Percentiles rank a stretch among this genome's conserved stretches.
phyloP scores from a whole-genome alignment of 2,797 vertebrate genomes.

The Peromyscus attwateri region DNA sequence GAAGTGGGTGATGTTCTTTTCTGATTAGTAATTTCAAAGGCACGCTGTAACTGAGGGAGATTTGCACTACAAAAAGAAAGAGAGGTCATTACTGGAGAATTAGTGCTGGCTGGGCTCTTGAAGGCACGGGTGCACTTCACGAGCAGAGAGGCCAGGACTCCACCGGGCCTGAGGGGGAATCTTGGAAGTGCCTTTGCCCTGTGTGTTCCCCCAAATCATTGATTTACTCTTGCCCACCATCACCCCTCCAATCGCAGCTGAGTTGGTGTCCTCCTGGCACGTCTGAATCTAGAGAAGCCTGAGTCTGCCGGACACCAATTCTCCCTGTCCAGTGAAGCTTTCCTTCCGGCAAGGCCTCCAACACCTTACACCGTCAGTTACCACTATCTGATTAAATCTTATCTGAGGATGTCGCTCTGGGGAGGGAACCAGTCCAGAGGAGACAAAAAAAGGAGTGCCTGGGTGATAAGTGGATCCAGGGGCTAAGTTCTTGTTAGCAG shows the following conservation, averaged over 20 bases:
- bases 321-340: background rate
- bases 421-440: background rate
- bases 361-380: background rate
- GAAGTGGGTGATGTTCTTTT: background rate
- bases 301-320: background rate
- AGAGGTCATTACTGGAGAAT: background rate
- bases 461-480: background rate
- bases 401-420: background rate
- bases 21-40: constrained; percentile 37
- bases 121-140: background rate
- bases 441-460: background rate
- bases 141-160: background rate
- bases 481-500: background rate
- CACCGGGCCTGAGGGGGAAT: accelerated
- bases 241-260: background rate
- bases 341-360: background rate
- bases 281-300: background rate
- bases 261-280: background rate
- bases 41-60: background rate
- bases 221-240: background rate
- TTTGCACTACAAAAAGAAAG: constrained; percentile 14
- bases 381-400: background rate
- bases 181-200: background rate
- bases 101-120: background rate
- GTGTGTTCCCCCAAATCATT: accelerated